phyloP scores from a whole-genome alignment of 1,140 invertebrate species.

The Pteromalus puparum region DNA sequence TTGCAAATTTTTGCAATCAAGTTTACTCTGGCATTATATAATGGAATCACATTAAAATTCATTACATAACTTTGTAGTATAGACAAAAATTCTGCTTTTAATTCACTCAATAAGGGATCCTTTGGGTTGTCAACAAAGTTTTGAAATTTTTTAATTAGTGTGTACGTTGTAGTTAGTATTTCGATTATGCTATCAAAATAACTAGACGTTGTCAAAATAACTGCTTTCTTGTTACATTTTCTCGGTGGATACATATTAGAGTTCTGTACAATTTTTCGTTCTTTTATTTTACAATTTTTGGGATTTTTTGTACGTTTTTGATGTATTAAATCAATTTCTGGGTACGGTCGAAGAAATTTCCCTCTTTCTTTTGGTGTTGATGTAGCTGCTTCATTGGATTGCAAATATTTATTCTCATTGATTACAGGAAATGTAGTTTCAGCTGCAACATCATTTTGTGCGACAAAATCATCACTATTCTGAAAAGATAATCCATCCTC shows the following conservation, averaged over 20 bases:
- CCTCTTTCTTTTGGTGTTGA: too few species aligned
- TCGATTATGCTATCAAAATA: not conserved
- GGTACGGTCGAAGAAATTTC: too few species aligned
- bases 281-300: too few species aligned
- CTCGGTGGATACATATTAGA: not conserved
- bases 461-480: too few species aligned
- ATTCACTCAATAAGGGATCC: not conserved
- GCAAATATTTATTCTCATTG: too few species aligned
- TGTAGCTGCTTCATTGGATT: too few species aligned
- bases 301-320: too few species aligned
- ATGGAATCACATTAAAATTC: not conserved
- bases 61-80: not conserved
- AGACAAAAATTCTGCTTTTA: not conserved
- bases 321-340: too few species aligned
- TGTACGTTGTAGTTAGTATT: not conserved
- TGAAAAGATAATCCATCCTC: too few species aligned
- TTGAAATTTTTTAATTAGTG: not conserved
- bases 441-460: too few species aligned
- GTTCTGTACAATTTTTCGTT: too few species aligned
- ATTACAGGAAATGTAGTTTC: too few species aligned
- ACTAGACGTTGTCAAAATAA: not conserved
- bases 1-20: not conserved
- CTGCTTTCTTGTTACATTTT: not conserved
- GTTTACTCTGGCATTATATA: not conserved
- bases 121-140: not conserved